Conservation (phyloP, 2,113 vertebrate species). For the Cepphus grylle region DNA sequence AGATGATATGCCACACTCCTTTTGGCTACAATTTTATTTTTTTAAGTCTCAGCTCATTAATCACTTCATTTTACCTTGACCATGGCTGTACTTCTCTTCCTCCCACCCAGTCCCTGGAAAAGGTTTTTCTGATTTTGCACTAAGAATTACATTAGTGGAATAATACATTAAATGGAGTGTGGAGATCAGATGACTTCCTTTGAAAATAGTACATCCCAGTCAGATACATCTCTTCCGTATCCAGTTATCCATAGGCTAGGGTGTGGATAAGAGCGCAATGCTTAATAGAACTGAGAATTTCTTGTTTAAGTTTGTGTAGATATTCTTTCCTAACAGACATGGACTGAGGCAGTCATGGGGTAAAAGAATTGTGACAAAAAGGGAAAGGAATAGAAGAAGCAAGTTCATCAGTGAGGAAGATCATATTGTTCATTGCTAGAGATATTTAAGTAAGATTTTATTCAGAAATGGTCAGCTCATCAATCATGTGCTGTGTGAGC, state of each 20-base stretch:
- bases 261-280: not conserved
- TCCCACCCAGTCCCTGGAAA: not conserved
- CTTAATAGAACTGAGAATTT: not conserved
- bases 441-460: not conserved
- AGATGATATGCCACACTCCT: not conserved
- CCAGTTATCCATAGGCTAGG: not conserved
- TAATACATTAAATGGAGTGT: not conserved
- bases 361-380: not conserved
- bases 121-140: not conserved
- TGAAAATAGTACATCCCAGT: not conserved
- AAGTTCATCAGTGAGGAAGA: not conserved
- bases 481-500: not conserved
- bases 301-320: not conserved
- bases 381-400: not conserved
- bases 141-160: not conserved
- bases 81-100: not conserved
- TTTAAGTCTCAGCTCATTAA: not conserved
- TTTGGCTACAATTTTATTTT: not conserved
- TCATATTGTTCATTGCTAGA: not conserved
- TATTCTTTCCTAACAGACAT: not conserved
- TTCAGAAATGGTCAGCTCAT: not conserved
- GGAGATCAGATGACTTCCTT: not conserved
- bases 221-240: not conserved
- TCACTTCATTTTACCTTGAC: not conserved
- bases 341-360: not conserved